Evolutionary conservation across 2,888 invertebrate species (phyloP).

Genomic region (Plebejus anna): DNA sequence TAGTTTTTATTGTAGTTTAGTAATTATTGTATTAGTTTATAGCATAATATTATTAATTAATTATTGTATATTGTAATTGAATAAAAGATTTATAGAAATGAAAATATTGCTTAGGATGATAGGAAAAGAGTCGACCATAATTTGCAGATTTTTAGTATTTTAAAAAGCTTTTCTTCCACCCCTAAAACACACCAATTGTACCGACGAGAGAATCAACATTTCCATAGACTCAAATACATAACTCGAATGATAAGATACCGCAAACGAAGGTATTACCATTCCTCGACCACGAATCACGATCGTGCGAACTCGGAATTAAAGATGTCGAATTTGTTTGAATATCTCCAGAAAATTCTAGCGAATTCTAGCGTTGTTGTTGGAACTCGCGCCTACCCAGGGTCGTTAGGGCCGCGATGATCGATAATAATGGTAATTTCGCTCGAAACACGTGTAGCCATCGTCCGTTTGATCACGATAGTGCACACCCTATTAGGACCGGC

Average conservation of each 20-base stretch:
- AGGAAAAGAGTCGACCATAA: too few relatives aligned
- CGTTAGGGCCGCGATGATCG: slow-evolving; percentile 77
- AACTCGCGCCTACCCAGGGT: slow-evolving; percentile 62
- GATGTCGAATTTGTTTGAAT: slow-evolving; percentile 33
- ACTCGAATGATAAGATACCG: slow-evolving; percentile 6
- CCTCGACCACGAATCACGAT: slow-evolving; percentile 4
- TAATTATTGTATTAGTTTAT: too few relatives aligned
- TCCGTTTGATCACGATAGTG: slow-evolving; percentile 62
- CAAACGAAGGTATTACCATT: slow-evolving; percentile 18
- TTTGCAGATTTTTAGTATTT: too few relatives aligned
- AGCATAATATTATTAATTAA: too few relatives aligned
- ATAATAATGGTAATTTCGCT: slow-evolving; percentile 78
- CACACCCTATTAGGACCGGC: slow-evolving; percentile 69
- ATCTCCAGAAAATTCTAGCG: slow-evolving; percentile 36
- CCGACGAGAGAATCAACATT: background rate
- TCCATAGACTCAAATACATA: background rate
- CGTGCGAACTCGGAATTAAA: slow-evolving; percentile 34
- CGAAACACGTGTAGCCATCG: slow-evolving; percentile 74
- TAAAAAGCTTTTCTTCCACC: too few relatives aligned
- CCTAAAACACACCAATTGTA: background rate
- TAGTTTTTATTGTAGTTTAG: too few relatives aligned
- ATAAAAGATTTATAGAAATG: too few relatives aligned
- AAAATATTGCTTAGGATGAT: too few relatives aligned
- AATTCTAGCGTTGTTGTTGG: slow-evolving; percentile 14
- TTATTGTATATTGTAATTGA: too few relatives aligned